Evolutionary conservation across 2,113 vertebrate genomes (phyloP), one percentile per base, ranked within the genome.

Genomic region (Hiodon tergisus): DNA sequence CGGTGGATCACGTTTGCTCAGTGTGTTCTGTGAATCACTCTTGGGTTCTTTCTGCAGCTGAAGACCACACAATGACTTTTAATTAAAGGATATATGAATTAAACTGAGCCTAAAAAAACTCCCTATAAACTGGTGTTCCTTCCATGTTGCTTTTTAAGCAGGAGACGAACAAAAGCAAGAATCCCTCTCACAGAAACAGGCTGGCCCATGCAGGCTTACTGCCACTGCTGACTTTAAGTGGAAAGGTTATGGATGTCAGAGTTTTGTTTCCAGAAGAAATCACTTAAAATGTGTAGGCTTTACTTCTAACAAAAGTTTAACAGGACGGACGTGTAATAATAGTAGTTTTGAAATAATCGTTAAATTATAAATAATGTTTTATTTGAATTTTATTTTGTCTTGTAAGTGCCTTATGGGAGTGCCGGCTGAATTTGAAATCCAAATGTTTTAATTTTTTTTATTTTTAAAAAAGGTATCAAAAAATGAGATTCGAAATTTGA

Each of bases 371-470:
- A 62, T 62, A 75, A 68, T 31, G 31, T 31, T 31, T 31, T 31
- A 31, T 31, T 31, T 31, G 31, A 77, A 75, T 52, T 78, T 58
- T 81, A 55, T 81, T 58, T 76, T 75, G 79, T 71, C 65, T 59
- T 80, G 72, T 76, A 85, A 85, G 87, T 90, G 88, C 87, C 87
- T 89, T 88, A 79, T 72, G 66, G 73, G 83, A 71, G 76, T 80
- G 67, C 69, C 75, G 73, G 72, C 76, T 82, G 79, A 79, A 81
- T 81, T 62, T 73, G 76, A 74, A 53, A 66, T 73, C 47, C 76
- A 63, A 76, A 52, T 31, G 65, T 55, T 50, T 59, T n/a, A 46
- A 73, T 63, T 63, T 52, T 73, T 73, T 17, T 51, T 47, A 51
- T 0, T 31, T 31, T 31, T 31, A 52, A 68, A 74, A 75, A 54